Base-by-base conservation (phyloP, 2,888 invertebrate genomes). In the Heliothis peltigera region DNA sequence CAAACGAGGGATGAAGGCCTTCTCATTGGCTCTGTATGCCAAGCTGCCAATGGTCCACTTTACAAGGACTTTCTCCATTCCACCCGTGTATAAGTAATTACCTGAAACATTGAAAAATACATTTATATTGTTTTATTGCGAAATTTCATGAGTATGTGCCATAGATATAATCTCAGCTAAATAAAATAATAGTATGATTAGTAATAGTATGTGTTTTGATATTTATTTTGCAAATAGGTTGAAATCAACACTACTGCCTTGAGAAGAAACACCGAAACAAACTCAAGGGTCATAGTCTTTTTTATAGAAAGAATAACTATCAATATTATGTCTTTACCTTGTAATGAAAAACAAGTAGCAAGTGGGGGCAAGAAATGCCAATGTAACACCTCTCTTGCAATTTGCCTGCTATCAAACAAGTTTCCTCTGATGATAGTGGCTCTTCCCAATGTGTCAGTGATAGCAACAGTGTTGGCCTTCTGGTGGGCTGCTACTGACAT, bases 351-450 rank as follows among this genome's bases (percentile, higher is more conserved):
- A 71, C 88, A 87, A 21, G 88, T 84, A 22, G 93, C 90, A 43
- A 92, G 81, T 4, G 91, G 82, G 1, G 95, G 95, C 52, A 95
- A 79, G 60, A 87, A 90, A 80, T 95, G 95, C 95, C 95, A 95
- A 82, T 95, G 95, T 46, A 94, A 61, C 1, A 89, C 82, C 79
- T 95, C 95, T 59, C 87, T 87, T 1, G 89, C 90, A 7, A 90
- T 64, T 67, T 81, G 80, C 15, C 57, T 85, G 44, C 82, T 76
- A 56, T 91, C 84, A 79, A 85, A 93, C 25, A 95, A 81, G 74
- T 92, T 88, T 0, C 94, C 93, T 76, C 91, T 84, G 42, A 92
- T 71, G 1, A 94, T 66, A 0, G 87, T 90, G 1, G 89, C 86
- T 46, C 94, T 82, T 0, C 95, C 95, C 15, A 95, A 80, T 0